Evolutionary conservation across 2,888 invertebrate species (phyloP), one percentile per base, ranked within the genome.

Genomic region (Imbricaverruca yamaguchii): DNA sequence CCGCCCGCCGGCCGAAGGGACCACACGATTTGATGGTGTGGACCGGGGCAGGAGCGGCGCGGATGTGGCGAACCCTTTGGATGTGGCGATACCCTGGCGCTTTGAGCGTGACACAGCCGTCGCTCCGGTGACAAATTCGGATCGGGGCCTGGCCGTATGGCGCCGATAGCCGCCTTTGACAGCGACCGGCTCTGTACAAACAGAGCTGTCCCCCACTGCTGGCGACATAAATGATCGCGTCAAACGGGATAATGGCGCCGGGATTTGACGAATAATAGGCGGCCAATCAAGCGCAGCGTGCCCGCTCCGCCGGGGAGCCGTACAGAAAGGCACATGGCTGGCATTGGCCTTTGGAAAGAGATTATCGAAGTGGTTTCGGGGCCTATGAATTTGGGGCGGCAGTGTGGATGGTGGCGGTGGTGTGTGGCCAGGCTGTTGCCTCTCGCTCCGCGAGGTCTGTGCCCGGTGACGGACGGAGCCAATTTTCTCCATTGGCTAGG

Each of bases 271-370:
- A 55, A 74, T 74, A 74, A 74, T 74, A 55, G 74, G 18, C 21
- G 74, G 74, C 53, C 74, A 74, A 74, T 74, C 74, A 74, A 74
- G 74, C 74, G 74, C 53, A 55, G 53, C 74, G 74, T 55, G 74
- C 53, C 69, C 55, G 74, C 74, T 55, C 74, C 10, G 55, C 53
- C 74, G 74, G 74, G 74, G 21, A 53, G 23, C 55, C 53, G 74
- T 55, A 74, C 53, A 74, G 74, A 74, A 74, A 74, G 74, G 74
- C 74, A 18, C 74, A 18, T 18, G 74, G 74, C 21, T 21, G 53
- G 74, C 74, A 74, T 74, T 74, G 74, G 74, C 74, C 53, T 74
- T 74, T 74, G 74, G 74, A 74, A 74, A 74, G 74, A 74, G 74
- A 74, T 74, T 74, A 74, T 74, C 74, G 74, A 74, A 74, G 74